Percentiles rank a stretch among this genome's conserved stretches.
Conservation (phyloP, 1,140 invertebrate species). For the Lethrus apterus region DNA sequence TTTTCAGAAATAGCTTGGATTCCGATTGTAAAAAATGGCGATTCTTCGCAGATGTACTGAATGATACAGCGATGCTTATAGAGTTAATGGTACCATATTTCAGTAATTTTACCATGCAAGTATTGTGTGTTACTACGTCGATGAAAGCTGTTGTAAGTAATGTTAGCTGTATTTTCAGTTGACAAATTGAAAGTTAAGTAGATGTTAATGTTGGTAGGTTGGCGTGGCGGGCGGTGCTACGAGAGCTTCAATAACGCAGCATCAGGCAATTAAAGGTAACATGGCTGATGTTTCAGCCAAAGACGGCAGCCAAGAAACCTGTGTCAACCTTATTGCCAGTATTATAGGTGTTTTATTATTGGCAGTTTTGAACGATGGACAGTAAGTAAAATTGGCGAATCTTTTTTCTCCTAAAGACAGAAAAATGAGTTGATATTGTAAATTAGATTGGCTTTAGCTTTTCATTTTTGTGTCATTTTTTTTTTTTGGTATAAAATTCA, state of each 20-base stretch:
- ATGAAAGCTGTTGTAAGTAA: constrained; percentile 61
- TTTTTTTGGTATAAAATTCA: no score
- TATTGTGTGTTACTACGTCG: constrained; percentile 61
- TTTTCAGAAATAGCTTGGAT: constrained; percentile 62
- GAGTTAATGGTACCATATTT: constrained; percentile 68
- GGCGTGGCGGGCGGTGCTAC: constrained; percentile 91
- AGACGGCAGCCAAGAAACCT: constrained; percentile 93
- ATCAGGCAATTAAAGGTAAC: constrained; percentile 83
- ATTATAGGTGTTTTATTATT: constrained; percentile 69
- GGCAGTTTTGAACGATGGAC: constrained; percentile 53
- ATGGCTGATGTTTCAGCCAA: constrained; percentile 92
- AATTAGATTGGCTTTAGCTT: no score
- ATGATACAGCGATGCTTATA: constrained; percentile 81
- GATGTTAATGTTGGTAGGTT: constrained; percentile 22
- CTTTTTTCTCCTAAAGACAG: neutral
- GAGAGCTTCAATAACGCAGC: constrained; percentile 83
- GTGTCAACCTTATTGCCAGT: constrained; percentile 83
- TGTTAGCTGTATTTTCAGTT: neutral
- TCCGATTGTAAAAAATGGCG: constrained; percentile 89
- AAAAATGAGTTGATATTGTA: neutral
- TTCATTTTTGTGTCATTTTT: no score
- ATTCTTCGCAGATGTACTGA: constrained; percentile 88
- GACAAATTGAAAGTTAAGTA: neutral
- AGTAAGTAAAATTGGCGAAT: constrained; percentile 34
- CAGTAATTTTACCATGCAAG: constrained; percentile 47